These are phyloP conservation scores for Drosophila colorata DNA, from an alignment of 2,888 invertebrate species.

Conservation along the genomic window DNA sequence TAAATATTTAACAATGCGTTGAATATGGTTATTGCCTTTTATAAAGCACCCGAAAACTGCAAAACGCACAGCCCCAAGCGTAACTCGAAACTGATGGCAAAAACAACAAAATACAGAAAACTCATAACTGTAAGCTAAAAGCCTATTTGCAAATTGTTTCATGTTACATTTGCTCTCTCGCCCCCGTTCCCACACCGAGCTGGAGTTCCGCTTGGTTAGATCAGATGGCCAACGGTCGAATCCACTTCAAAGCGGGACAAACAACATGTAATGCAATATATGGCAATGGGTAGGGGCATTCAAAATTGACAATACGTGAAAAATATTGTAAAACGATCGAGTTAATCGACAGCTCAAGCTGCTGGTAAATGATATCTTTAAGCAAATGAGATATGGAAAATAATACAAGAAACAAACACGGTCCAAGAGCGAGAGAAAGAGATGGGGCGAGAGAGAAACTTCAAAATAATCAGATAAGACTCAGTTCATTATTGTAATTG, in stretches of 20 bases:
- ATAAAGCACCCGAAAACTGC: slow-evolving; percentile 28
- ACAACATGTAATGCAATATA: slow-evolving; percentile 11
- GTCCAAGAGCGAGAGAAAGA: too few species aligned
- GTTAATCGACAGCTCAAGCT: slow-evolving; percentile 5
- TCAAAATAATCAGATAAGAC: too few species aligned
- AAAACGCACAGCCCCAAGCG: slow-evolving; percentile 7
- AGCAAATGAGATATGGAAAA: slow-evolving; percentile 11
- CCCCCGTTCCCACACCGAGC: neutral
- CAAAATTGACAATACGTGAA: neutral
- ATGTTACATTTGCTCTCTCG: slow-evolving; percentile 49
- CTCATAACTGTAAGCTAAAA: slow-evolving; percentile 53
- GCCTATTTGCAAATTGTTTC: slow-evolving; percentile 74
- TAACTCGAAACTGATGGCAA: slow-evolving; percentile 1
- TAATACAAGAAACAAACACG: too few species aligned
- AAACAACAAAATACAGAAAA: neutral
- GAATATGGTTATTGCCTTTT: slow-evolving; percentile 59
- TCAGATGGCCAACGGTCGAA: slow-evolving; percentile 28
- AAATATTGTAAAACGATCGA: slow-evolving; percentile 8
- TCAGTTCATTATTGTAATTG: too few species aligned
- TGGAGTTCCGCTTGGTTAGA: slow-evolving; percentile 48
- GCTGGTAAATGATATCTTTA: slow-evolving; percentile 9
- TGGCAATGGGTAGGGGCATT: neutral
- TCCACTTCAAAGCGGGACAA: slow-evolving; percentile 1
- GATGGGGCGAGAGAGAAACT: too few species aligned
- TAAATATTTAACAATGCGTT: slow-evolving; percentile 65